Evolutionary conservation across 2,797 vertebrate species (phyloP), one percentile per base, ranked within the genome.

Genomic region (Syngnathus rostellatus): DNA sequence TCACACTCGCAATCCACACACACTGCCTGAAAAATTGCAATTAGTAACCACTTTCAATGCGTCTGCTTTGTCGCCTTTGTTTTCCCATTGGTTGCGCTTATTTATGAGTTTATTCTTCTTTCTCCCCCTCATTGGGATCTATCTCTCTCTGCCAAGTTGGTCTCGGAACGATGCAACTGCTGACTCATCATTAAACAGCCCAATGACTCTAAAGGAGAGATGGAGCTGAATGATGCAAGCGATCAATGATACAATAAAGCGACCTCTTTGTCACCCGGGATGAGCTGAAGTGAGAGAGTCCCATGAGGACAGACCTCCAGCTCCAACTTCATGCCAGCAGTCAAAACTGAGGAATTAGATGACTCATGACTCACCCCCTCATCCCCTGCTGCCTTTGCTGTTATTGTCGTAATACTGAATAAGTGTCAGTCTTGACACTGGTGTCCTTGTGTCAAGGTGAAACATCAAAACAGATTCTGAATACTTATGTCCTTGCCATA

Each of bases 71-170:
- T 80, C 76, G 79, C 67, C 71, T 70, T 66, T 73, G 51, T 85
- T 87, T 83, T 75, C 74, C 64, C 79, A 82, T 88, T 89, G 81
- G 80, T 78, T 78, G 71, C 76, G 77, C 81, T 87, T 85, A 84
- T 90, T 89, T 89, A 76, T 76, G 76, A 58, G 70, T 81, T 77
- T 83, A 73, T 81, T 81, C 77, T 75, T 64, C 53, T 81, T 75
- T 68, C 21, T 39, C 53, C 45, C 67, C 39, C 43, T 73, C 76
- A 64, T 75, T 76, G 67, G 70, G 65, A 53, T 73, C 66, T 41
- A 61, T 64, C 64, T 54, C 63, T 68, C 40, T 68, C 63, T 75
- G 70, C 69, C 48, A 55, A 71, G 68, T 68, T 16, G 9, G 68
- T 71, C 76, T 83, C 73, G 65, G 65, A 81, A 71, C 55, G 2